Conservation (phyloP, 1,140 invertebrate species). For the Cydia fagiglandana region DNA sequence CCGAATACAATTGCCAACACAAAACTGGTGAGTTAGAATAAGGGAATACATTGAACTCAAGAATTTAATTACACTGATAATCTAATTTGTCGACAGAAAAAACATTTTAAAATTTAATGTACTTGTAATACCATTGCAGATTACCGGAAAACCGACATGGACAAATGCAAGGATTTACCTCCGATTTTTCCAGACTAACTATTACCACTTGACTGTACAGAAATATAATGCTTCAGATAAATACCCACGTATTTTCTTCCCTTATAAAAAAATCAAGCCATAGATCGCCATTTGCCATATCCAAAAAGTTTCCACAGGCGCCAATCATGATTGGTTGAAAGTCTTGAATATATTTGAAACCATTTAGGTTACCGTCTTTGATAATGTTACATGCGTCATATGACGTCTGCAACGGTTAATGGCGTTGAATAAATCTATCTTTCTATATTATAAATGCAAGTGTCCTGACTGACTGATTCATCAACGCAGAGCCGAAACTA, state of each 20-base stretch:
- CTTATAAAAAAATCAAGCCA: not conserved
- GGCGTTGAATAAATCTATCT: too few species aligned
- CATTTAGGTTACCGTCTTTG: too few species aligned
- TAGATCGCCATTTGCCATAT: too few species aligned
- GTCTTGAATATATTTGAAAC: too few species aligned
- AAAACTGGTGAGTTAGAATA: slow-evolving; percentile 45
- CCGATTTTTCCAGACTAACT: not conserved
- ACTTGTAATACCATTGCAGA: slow-evolving; percentile 6
- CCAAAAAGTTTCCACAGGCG: too few species aligned
- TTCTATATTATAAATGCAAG: too few species aligned
- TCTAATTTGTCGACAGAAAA: not conserved
- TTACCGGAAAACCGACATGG: slow-evolving; percentile 21
- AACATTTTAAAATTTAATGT: not conserved
- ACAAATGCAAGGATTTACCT: slow-evolving; percentile 19
- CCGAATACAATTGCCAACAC: slow-evolving; percentile 63
- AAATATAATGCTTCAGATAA: not conserved
- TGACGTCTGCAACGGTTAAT: too few species aligned
- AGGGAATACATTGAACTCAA: not conserved
- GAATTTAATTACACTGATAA: not conserved
- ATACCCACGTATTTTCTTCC: not conserved
- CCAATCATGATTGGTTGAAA: too few species aligned
- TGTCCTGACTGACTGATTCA: too few species aligned
- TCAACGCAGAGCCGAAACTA: too few species aligned
- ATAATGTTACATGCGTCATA: too few species aligned
- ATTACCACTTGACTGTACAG: not conserved